Percentiles rank a stretch among this genome's conserved stretches.
Evolutionary conservation across 2,888 invertebrate genomes (phyloP).

Genomic region (Acrocyrtus sp.): DNA sequence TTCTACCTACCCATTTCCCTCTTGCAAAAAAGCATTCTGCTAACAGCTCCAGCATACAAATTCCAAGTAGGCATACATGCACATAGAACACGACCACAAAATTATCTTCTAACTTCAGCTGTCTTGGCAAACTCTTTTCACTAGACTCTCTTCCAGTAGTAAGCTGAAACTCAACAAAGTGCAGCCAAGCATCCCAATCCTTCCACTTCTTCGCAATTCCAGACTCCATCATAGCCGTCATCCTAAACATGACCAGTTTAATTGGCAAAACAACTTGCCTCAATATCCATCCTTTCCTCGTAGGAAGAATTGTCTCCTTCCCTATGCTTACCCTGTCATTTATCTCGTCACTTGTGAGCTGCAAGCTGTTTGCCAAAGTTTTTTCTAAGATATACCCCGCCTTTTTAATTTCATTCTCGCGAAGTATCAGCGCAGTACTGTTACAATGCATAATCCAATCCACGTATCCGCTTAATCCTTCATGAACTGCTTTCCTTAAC

Average conservation of each 20-base stretch:
- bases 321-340: not conserved
- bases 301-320: not conserved
- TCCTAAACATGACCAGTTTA: not conserved
- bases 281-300: not conserved
- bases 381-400: not conserved
- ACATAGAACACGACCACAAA: constrained; percentile 15
- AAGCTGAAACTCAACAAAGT: not conserved
- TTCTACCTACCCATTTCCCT: too few relatives aligned
- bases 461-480: not conserved
- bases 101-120: not conserved
- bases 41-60: too few relatives aligned
- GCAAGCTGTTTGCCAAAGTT: not conserved
- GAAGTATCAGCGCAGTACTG: constrained; percentile 9
- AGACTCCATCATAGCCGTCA: not conserved
- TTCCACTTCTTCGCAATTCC: constrained; percentile 19
- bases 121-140: not conserved
- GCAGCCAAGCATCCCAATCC: not conserved
- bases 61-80: not conserved
- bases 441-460: not conserved
- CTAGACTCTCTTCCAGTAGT: not conserved
- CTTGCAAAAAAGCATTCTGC: too few relatives aligned
- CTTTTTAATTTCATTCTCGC: constrained; percentile 2
- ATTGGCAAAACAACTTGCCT: not conserved
- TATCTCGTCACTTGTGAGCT: not conserved
- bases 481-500: not conserved